Evolutionary conservation across 1,140 invertebrate genomes (phyloP).

Genomic region (Panagrolaimus sp.): DNA sequence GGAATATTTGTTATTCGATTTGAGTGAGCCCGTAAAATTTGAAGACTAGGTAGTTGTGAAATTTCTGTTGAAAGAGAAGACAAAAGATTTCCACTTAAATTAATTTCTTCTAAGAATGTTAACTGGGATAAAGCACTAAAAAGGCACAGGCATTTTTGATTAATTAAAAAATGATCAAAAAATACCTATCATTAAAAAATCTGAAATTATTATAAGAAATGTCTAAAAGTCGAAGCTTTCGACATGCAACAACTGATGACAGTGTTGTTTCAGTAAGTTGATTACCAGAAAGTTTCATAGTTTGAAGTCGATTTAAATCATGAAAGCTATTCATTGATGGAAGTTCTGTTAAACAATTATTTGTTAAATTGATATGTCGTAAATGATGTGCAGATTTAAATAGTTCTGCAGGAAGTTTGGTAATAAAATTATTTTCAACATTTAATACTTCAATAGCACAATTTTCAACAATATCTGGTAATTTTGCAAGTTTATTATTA

Average conservation of each 20-base stretch:
- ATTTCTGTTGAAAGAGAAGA: slow-evolving; percentile 11
- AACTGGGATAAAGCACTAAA: slow-evolving; percentile 8
- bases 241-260: not conserved
- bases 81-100: slow-evolving; percentile 9
- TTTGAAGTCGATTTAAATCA: slow-evolving; percentile 14
- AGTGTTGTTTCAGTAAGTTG: slow-evolving; percentile 1
- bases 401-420: slow-evolving; percentile 3
- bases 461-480: slow-evolving; percentile 20
- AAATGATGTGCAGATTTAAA: slow-evolving; percentile 15
- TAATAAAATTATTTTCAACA: slow-evolving; percentile 12
- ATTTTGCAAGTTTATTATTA: slow-evolving; percentile 11
- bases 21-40: slow-evolving; percentile 9
- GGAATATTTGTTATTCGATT: slow-evolving; percentile 5
- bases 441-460: slow-evolving; percentile 13
- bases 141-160: not conserved
- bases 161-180: not conserved
- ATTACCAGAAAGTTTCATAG: slow-evolving; percentile 5
- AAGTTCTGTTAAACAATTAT: slow-evolving; percentile 5
- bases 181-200: slow-evolving; percentile 15
- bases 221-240: slow-evolving; percentile 4
- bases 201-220: slow-evolving; percentile 9
- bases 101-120: slow-evolving; percentile 12
- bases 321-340: not conserved
- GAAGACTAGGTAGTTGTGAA: not conserved
- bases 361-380: not conserved